A percentile compares a stretch with the other conserved stretches of the same genome.
These are phyloP conservation scores for Gavia stellata DNA, from an alignment of 2,113 vertebrate genomes.

Conservation along the genomic window DNA sequence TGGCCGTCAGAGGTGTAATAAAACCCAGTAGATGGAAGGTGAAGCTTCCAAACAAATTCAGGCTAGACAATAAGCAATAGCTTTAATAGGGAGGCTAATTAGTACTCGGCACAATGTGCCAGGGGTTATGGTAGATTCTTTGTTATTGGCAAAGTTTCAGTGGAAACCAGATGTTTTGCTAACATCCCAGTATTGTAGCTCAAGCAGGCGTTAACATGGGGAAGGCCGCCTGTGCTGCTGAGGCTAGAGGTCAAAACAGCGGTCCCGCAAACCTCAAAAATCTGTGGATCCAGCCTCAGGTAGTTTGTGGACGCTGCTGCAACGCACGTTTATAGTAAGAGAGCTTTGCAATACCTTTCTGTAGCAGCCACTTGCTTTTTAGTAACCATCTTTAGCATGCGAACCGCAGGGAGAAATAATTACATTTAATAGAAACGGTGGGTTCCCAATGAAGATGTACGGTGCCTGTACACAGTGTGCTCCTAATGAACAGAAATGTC, in stretches of 20 bases:
- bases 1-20: no score
- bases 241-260: neutral
- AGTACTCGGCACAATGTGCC: neutral
- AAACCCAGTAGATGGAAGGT: neutral
- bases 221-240: neutral
- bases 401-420: conserved; percentile 37
- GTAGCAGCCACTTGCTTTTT: neutral
- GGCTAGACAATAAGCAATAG: neutral
- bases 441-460: conserved; percentile 18
- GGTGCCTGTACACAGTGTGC: neutral
- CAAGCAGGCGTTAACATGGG: rapidly evolving
- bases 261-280: neutral
- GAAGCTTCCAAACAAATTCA: neutral
- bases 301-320: neutral
- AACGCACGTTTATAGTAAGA: rapidly evolving
- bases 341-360: neutral
- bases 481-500: conserved; percentile 50
- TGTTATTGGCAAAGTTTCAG: neutral
- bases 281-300: neutral
- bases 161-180: neutral
- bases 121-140: neutral
- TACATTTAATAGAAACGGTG: neutral
- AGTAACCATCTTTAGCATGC: neutral
- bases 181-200: neutral
- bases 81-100: neutral